These are phyloP conservation scores for Corythornis leucogaster DNA, from an alignment of 2,797 vertebrate genomes.

Conservation along the genomic window DNA sequence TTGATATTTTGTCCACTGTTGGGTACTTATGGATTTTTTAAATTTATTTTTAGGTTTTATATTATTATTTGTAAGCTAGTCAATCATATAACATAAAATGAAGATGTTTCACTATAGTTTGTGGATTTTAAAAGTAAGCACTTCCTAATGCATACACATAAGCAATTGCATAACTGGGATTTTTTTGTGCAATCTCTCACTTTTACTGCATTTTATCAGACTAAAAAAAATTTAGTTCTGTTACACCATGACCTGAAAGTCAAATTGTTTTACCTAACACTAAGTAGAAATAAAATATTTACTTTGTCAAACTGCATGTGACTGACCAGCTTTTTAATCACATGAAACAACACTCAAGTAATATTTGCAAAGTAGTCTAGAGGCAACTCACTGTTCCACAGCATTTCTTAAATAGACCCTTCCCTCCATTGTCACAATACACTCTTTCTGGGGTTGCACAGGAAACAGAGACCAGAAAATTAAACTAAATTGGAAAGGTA, in stretches of 20 bases:
- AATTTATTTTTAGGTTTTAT: not conserved
- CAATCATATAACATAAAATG: not conserved
- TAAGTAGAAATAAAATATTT: not conserved
- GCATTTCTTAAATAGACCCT: not conserved
- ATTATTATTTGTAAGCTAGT: not conserved
- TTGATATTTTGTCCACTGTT: not conserved
- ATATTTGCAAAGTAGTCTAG: not conserved
- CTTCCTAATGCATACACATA: not conserved
- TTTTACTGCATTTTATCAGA: not conserved
- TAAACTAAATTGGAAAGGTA: not conserved
- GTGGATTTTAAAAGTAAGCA: not conserved
- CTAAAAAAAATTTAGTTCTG: not conserved
- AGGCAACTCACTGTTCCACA: not conserved
- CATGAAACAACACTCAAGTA: not conserved
- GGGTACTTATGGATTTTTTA: not conserved
- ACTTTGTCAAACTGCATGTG: not conserved
- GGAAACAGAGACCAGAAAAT: not conserved
- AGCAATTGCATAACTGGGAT: accelerated
- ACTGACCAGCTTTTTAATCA: not conserved
- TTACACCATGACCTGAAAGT: not conserved
- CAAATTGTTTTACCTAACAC: not conserved
- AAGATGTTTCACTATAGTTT: not conserved
- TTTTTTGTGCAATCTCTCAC: too few species aligned
- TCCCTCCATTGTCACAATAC: not conserved
- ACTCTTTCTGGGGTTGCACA: not conserved